phyloP scores from a whole-genome alignment of 2,888 invertebrate genomes.

The Ectropis crepuscularia region DNA sequence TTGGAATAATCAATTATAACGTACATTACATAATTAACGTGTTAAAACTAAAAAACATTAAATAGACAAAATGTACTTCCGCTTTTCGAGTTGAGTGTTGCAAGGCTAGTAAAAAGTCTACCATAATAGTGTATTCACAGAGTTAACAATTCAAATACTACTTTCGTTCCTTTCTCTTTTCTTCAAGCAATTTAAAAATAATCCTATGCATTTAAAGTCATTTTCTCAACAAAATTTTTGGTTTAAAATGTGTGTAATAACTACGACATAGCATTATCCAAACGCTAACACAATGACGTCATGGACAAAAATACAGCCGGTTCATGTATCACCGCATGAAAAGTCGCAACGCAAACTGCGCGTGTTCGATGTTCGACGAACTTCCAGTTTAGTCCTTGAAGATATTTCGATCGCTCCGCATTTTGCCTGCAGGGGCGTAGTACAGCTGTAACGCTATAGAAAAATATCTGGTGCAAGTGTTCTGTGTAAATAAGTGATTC shows the following conservation, averaged over 20 bases:
- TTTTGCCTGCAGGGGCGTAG: slow-evolving; percentile 54
- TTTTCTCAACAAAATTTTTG: no score
- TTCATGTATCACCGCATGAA: slow-evolving; percentile 56
- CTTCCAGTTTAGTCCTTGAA: slow-evolving; percentile 58
- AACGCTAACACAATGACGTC: slow-evolving; percentile 70
- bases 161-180: no score
- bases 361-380: slow-evolving; percentile 48
- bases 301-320: slow-evolving; percentile 70
- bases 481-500: slow-evolving; percentile 41
- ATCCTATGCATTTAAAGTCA: neutral
- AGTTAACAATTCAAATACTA: no score
- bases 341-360: slow-evolving; percentile 49
- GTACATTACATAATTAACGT: no score
- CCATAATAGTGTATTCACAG: neutral
- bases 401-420: slow-evolving; percentile 60
- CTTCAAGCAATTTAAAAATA: neutral
- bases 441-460: slow-evolving; percentile 38
- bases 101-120: neutral
- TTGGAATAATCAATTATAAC: no score
- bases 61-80: no score
- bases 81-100: slow-evolving; percentile 2
- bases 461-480: slow-evolving; percentile 46
- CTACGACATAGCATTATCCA: slow-evolving; percentile 50
- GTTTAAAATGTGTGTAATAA: neutral
- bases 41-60: no score